Conservation (phyloP, 2,888 invertebrate species). For the Amiota mariae region DNA sequence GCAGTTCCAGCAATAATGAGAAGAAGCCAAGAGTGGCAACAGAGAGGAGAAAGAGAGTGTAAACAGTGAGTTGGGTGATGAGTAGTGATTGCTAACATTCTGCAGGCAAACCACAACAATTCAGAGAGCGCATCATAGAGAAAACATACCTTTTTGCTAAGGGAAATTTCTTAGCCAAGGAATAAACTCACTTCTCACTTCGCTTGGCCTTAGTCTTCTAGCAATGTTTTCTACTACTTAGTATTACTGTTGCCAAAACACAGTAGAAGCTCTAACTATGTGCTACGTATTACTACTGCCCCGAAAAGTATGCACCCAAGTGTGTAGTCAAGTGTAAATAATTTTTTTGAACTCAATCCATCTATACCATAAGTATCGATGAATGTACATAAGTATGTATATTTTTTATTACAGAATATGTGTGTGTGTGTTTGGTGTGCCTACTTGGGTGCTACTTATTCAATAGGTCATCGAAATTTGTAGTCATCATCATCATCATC, state of each 20-base stretch:
- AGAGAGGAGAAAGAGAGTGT: constrained; percentile 31
- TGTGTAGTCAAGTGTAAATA: constrained; percentile 65
- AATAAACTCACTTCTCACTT: not conserved
- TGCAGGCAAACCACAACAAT: not conserved
- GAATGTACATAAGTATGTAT: too few species aligned
- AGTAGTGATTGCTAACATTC: not conserved
- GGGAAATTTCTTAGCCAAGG: constrained; percentile 46
- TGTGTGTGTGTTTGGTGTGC: constrained; percentile 22
- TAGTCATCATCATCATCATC: constrained; percentile 17
- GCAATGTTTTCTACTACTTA: not conserved
- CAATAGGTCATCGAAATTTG: constrained; percentile 61
- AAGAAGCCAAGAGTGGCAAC: not conserved
- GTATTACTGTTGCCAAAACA: not conserved
- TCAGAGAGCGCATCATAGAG: constrained; percentile 30
- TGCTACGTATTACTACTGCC: constrained; percentile 2
- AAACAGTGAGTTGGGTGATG: constrained; percentile 24
- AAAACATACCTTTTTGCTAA: constrained; percentile 25
- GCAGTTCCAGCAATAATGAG: too few species aligned
- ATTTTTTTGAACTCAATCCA: constrained; percentile 34
- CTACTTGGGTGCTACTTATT: constrained; percentile 51
- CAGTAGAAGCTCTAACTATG: constrained; percentile 4
- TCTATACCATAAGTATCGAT: constrained; percentile 17
- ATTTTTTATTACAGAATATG: not conserved
- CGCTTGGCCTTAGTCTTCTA: not conserved
- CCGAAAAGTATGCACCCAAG: constrained; percentile 24